Conservation (phyloP, 2,888 invertebrate species). For the Sinhomidia bicolor region DNA sequence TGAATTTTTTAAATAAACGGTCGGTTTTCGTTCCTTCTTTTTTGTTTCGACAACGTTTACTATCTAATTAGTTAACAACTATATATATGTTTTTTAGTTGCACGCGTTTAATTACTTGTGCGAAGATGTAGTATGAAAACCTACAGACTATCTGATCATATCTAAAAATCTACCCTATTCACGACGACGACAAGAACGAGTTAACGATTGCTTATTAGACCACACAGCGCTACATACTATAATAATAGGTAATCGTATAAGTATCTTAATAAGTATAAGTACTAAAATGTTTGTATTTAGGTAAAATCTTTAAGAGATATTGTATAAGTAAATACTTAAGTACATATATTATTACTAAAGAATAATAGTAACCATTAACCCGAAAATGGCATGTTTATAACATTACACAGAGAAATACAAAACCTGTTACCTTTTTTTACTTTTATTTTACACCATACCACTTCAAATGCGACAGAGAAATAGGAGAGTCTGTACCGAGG, state of each 20-base stretch:
- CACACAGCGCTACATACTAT: no score
- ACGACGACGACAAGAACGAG: conserved; percentile 19
- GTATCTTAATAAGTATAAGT: no score
- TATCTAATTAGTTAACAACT: neutral
- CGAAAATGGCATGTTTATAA: conserved; percentile 1
- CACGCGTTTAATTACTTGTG: conserved; percentile 20
- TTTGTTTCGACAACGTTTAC: conserved; percentile 11
- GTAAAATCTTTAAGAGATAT: neutral
- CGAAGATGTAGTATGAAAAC: conserved; percentile 33
- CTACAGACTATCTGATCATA: neutral
- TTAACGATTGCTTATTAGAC: conserved; percentile 29
- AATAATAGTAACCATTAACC: neutral
- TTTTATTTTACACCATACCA: neutral
- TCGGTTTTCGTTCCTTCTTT: conserved; percentile 32
- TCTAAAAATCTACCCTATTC: conserved; percentile 27
- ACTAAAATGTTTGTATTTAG: neutral
- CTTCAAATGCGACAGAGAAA: conserved; percentile 11
- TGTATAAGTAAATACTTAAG: neutral
- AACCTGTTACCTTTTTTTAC: conserved; percentile 24
- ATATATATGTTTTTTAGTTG: conserved; percentile 18
- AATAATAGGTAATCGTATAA: no score
- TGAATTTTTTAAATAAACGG: conserved; percentile 21
- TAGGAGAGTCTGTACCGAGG: neutral
- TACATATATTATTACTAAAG: neutral
- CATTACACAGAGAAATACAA: conserved; percentile 29